Percentiles rank a stretch among this genome's conserved stretches.
Evolutionary conservation across 1,140 invertebrate species (phyloP).

Genomic region (Zaprionus lachaisei): DNA sequence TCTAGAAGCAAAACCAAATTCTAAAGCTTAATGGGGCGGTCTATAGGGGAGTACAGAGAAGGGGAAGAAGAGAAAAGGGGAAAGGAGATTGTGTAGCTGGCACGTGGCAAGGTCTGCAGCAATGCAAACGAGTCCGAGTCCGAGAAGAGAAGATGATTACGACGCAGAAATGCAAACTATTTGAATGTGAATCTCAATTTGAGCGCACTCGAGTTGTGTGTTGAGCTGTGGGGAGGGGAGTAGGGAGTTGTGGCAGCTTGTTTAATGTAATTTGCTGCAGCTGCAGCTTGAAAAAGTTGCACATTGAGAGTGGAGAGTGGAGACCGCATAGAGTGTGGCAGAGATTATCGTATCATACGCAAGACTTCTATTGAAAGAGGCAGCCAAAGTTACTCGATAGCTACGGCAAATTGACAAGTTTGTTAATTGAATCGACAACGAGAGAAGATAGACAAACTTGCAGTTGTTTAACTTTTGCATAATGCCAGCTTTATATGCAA

Average conservation of each 20-base stretch:
- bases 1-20: conserved; percentile 26
- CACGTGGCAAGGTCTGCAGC: conserved; percentile 7
- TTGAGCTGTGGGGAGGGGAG: not conserved
- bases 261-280: conserved; percentile 31
- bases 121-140: conserved; percentile 3
- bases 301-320: not conserved
- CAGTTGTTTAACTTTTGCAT: not conserved
- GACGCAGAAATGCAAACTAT: conserved; percentile 23
- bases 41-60: not conserved
- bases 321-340: not conserved
- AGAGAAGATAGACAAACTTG: not conserved
- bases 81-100: not conserved
- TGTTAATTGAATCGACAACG: conserved; percentile 2
- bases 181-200: conserved; percentile 20
- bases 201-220: conserved; percentile 16
- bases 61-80: not conserved
- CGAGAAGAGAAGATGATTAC: conserved; percentile 2
- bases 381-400: not conserved
- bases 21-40: conserved; percentile 31
- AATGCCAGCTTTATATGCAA: not conserved
- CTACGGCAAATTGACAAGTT: not conserved
- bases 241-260: not conserved
- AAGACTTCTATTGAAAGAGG: not conserved
- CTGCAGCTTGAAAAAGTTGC: not conserved
- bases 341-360: not conserved